A percentile compares a stretch with the other conserved stretches of the same genome.
Evolutionary conservation across 2,888 invertebrate species (phyloP).

Genomic region (Cheilosia pagana): DNA sequence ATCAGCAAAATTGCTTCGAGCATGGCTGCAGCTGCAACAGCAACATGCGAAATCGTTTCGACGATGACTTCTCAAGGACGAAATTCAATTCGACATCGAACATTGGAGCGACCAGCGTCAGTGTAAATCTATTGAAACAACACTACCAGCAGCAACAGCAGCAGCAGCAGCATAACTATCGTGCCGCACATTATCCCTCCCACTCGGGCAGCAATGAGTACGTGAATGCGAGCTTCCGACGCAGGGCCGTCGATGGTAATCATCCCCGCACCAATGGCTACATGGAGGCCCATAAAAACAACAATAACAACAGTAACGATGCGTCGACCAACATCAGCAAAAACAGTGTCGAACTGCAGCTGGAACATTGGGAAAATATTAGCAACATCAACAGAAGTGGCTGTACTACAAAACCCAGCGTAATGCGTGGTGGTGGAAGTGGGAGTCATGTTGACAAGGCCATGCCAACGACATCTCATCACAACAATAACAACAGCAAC

Average conservation of each 20-base stretch:
- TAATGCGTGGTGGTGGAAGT: constrained; percentile 23
- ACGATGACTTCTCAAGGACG: constrained; percentile 66
- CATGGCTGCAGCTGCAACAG: constrained; percentile 52
- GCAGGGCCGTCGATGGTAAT: constrained; percentile 45
- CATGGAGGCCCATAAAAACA: constrained; percentile 57
- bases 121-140: constrained; percentile 75
- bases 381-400: constrained; percentile 67
- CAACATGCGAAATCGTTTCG: constrained; percentile 20
- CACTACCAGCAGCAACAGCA: constrained; percentile 74
- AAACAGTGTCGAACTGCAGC: constrained; percentile 75
- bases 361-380: constrained; percentile 76
- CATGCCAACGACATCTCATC: constrained; percentile 38
- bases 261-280: constrained; percentile 52
- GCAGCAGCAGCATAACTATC: constrained; percentile 37
- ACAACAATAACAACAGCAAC: constrained; percentile 53
- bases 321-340: constrained; percentile 62
- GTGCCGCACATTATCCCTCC: constrained; percentile 36
- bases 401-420: constrained; percentile 42
- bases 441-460: constrained; percentile 50
- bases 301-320: constrained; percentile 65
- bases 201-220: constrained; percentile 68
- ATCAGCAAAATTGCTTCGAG: constrained; percentile 55
- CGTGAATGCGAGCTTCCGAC: constrained; percentile 70
- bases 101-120: constrained; percentile 64
- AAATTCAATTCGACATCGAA: constrained; percentile 72